Evolutionary conservation across 2,888 invertebrate species (phyloP).

Genomic region (Drosophila pseudotakahashii): DNA sequence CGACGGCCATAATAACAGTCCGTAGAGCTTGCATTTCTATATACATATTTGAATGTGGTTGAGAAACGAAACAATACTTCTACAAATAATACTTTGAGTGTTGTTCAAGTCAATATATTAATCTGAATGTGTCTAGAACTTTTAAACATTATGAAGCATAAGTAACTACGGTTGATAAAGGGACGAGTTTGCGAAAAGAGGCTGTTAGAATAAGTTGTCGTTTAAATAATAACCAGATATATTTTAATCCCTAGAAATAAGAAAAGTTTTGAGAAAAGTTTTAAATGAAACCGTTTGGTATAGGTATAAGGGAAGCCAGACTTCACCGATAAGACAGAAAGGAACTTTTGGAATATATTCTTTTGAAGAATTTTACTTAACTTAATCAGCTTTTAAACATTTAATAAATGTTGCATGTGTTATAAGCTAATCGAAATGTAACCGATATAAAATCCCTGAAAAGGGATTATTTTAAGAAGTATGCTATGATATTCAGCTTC

Average conservation of each 20-base stretch:
- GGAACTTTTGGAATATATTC: slow-evolving; percentile 24
- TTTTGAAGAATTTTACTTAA: slow-evolving; percentile 41
- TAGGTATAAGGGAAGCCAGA: slow-evolving; percentile 4
- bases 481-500: slow-evolving; percentile 30
- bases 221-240: slow-evolving; percentile 20
- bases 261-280: slow-evolving; percentile 22
- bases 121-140: slow-evolving; percentile 19
- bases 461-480: slow-evolving; percentile 2
- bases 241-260: slow-evolving; percentile 9
- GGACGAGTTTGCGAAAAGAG: slow-evolving; percentile 29
- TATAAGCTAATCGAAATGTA: slow-evolving; percentile 27
- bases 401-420: slow-evolving; percentile 34
- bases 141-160: background rate
- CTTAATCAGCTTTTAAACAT: slow-evolving; percentile 20
- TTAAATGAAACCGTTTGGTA: slow-evolving; percentile 20
- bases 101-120: slow-evolving; percentile 13
- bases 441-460: slow-evolving; percentile 5
- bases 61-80: slow-evolving; percentile 8
- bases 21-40: slow-evolving; percentile 8
- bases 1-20: slow-evolving; percentile 8
- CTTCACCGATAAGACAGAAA: slow-evolving; percentile 6
- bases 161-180: slow-evolving; percentile 4
- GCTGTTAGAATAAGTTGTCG: slow-evolving; percentile 31
- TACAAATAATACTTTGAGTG: slow-evolving; percentile 15
- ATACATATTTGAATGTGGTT: background rate